Evolutionary conservation across 2,888 invertebrate genomes (phyloP), one percentile per base, ranked within the genome.

Genomic region (Lycaena phlaeas): DNA sequence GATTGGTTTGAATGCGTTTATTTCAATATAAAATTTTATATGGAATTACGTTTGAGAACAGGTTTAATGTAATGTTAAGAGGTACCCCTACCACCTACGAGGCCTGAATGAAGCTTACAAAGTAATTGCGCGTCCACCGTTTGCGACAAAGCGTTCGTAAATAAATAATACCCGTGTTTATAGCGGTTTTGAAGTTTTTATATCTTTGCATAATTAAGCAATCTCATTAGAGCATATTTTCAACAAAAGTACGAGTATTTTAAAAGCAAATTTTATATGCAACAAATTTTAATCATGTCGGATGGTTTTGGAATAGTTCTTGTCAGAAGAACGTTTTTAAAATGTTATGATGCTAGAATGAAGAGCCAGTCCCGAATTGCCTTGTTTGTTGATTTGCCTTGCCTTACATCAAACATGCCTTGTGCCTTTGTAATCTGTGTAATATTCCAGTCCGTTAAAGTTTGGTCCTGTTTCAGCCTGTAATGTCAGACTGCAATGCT

Each of bases 1-100:
- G 74, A 77, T 77, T 72, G 78, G 76, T 52, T 49, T 61, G 64
- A 68, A 66, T 71, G 67, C 64, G 59, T 72, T 69, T 70, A 69
- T 71, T 69, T 69, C 57, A 68, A 73, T 72, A 59, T 54, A 61
- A 61, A 54, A 54, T 56, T 58, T 61, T 59, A 54, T 56, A 57
- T 59, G 57, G 62, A 61, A 63, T 65, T 67, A 65, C 56, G 52
- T 50, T 52, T 47, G 51, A 52, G 61, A 31, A 68, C 72, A 66
- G 69, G 76, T 71, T 72, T 68, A 61, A 63, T 60, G 65, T 68
- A 66, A 63, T 59, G 59, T 53, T 68, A 60, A 67, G 68, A 58
- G 67, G n/a, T n/a, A n/a, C n/a, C n/a, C n/a, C 65, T 59, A 60
- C 71, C 73, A 71, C 68, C 71, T 68, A 74, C 68, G 55, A 57